Percentiles rank a stretch among this genome's conserved stretches.
phyloP scores from a whole-genome alignment of 2,797 vertebrate species.

The Danio choprae region DNA sequence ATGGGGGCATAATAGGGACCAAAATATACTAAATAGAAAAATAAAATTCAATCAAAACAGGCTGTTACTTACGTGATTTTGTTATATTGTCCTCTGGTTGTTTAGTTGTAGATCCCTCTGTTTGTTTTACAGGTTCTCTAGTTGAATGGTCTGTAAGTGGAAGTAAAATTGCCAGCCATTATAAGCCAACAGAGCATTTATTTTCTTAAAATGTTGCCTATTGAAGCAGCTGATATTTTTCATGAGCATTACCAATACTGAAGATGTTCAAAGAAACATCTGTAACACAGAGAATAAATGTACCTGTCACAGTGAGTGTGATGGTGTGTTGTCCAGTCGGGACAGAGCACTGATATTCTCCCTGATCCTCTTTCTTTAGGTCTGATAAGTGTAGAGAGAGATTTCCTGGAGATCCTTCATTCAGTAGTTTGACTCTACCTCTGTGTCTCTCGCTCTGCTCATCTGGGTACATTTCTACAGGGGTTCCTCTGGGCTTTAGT shows the following conservation, averaged over 20 bases:
- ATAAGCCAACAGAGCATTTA: too few species aligned
- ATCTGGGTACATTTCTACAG: neutral
- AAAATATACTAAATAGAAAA: neutral
- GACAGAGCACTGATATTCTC: conserved; percentile 20
- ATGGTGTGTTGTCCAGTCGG: neutral
- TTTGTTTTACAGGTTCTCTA: neutral
- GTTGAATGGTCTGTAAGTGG: neutral
- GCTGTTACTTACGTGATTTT: neutral
- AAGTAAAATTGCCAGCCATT: too few species aligned
- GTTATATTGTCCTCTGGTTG: neutral
- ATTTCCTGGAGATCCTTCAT: neutral
- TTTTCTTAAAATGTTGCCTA: too few species aligned
- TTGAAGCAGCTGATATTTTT: too few species aligned
- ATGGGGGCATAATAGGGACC: too few species aligned
- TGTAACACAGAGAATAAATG: neutral
- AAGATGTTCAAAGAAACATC: too few species aligned
- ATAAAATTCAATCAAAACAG: neutral
- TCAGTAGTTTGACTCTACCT: neutral
- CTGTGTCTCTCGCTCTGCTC: neutral
- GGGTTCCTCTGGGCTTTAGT: neutral
- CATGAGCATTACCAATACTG: too few species aligned
- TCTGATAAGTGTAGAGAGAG: conserved; percentile 29
- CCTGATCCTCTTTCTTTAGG: neutral
- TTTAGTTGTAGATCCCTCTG: too few species aligned
- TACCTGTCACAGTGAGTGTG: neutral